Base-by-base conservation (phyloP, 2,888 invertebrate genomes). In the Calameuta pallipes region DNA sequence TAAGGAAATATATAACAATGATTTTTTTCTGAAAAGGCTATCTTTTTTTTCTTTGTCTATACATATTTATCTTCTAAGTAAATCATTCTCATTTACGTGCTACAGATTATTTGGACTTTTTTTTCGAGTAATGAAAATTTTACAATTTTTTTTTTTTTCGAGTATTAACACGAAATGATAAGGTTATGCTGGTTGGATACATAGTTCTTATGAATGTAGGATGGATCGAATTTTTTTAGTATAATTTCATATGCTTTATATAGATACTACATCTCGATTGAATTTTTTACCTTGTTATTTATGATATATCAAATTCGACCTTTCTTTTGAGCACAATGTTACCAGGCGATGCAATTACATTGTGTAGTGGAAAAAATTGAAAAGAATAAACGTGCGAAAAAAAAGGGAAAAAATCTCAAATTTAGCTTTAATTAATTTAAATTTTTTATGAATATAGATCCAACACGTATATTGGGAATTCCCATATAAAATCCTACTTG, bases 41-140 rank as follows among this genome's bases (percentile, higher is more conserved):
- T 79, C 41, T 79, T 77, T 73, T 68, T 69, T 79, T 80, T 41
- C 78, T 76, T 76, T 81, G 41, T 81, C 77, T 75, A 75, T 77
- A 3, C 36, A 12, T 3, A 74, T 77, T 74, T 68, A 71, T 23
- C 9, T 56, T 56, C 56, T 75, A 73, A 75, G 77, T 78, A 13
- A 71, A 76, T 76, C 76, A 78, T 76, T 78, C 34, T 73, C 9
- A 23, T 23, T 9, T 9, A 9, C 23, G 2, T 9, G 0, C 23
- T 9, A 1, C 23, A 9, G 56, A 23, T 23, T 9, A 1, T 56
- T 56, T 23, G 0, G 4, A 33, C 33, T 4, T 33, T 33, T 33
- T 33, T n/a, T 30, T 70, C 0, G 15, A 0, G 56, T 56, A 23
- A 56, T 56, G 2, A 9, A 23, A 56, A 23, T 56, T 2, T 23